A percentile compares a stretch with the other conserved stretches of the same genome.
phyloP scores from a whole-genome alignment of 2,888 invertebrate genomes.

The Ferrisia virgata region DNA sequence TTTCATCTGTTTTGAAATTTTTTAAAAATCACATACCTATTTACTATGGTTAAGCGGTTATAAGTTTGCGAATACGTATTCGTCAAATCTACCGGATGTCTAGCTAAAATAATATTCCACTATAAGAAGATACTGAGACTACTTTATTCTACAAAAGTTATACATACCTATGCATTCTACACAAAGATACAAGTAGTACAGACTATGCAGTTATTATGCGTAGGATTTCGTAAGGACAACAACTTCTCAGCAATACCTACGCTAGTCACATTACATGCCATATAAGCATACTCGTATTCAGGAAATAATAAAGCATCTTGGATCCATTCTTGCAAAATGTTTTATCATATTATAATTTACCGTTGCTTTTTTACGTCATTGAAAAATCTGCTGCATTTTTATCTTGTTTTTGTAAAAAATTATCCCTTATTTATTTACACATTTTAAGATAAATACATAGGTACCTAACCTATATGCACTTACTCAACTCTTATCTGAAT shows the following conservation, averaged over 20 bases:
- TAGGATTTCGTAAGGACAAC: conserved; percentile 30
- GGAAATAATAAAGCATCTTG: conserved; percentile 8
- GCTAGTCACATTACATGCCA: conserved; percentile 14
- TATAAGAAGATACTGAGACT: not conserved
- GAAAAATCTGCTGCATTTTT: conserved; percentile 6
- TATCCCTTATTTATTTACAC: not conserved
- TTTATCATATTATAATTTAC: not conserved
- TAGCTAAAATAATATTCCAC: no score
- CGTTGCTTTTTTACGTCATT: not conserved
- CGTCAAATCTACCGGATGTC: no score
- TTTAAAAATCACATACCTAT: no score
- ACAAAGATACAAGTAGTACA: not conserved
- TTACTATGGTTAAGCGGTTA: no score
- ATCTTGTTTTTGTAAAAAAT: not conserved
- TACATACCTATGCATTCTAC: no score
- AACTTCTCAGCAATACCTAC: conserved; percentile 15
- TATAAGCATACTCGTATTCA: not conserved
- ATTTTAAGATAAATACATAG: not conserved
- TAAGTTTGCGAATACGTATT: no score
- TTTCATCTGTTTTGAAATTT: no score
- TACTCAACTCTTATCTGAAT: no score
- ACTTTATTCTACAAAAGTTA: not conserved
- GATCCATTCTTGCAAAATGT: conserved; percentile 14
- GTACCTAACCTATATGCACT: no score
- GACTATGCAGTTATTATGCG: conserved; percentile 12